phyloP scores from a whole-genome alignment of 2,888 invertebrate species.

The Prosopocoilus inquinatus region DNA sequence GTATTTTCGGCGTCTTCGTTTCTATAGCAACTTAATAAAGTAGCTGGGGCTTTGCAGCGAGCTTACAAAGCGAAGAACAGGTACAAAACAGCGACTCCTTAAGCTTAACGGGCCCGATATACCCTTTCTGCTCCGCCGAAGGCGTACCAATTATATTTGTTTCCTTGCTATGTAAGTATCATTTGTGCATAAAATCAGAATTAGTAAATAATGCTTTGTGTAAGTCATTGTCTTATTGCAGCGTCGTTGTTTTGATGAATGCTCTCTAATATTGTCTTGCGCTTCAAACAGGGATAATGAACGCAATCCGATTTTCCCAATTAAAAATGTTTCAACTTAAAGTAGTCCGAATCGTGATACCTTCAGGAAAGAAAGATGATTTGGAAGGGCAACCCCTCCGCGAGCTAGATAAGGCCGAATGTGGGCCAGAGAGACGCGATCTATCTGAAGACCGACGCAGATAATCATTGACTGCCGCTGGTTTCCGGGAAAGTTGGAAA shows the following conservation, averaged over 20 bases:
- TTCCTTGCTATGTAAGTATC: conserved; percentile 30
- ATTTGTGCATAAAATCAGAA: conserved; percentile 44
- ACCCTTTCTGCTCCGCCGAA: conserved; percentile 34
- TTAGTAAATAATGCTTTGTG: conserved; percentile 36
- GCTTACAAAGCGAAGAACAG: conserved; percentile 35
- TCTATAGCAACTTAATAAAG: conserved; percentile 39
- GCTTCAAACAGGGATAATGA: conserved; percentile 49
- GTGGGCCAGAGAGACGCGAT: conserved; percentile 10
- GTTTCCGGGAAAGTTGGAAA: conserved; percentile 50
- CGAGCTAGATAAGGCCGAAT: background rate
- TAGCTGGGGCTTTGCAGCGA: conserved; percentile 33
- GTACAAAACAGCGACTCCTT: conserved; percentile 36
- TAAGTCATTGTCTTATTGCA: conserved; percentile 41
- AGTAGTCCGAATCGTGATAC: conserved; percentile 34
- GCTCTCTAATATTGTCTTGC: conserved; percentile 41
- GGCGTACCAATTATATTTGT: conserved; percentile 30
- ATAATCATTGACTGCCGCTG: conserved; percentile 48
- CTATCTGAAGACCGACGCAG: conserved; percentile 44
- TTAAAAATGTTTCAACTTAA: conserved; percentile 49
- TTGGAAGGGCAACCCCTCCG: background rate
- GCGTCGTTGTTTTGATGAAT: conserved; percentile 34
- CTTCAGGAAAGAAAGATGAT: conserved; percentile 19
- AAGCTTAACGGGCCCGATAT: conserved; percentile 34
- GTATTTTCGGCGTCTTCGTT: conserved; percentile 30
- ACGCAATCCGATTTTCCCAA: conserved; percentile 54